Evolutionary conservation across 2,113 vertebrate genomes (phyloP), one percentile per base, ranked within the genome.

Genomic region (Camelus dromedarius): DNA sequence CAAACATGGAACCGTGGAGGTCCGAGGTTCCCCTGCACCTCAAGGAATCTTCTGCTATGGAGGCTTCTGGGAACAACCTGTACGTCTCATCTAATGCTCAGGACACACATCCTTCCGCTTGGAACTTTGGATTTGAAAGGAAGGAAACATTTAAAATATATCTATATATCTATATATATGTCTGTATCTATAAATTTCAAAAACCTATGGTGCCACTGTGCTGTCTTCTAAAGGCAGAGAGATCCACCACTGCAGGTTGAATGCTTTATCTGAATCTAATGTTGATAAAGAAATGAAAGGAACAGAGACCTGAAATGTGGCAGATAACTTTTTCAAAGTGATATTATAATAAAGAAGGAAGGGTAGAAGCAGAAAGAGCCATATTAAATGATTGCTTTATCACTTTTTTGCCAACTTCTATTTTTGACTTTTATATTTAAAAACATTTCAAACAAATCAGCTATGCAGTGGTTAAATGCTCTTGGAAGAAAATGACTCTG

Each of bases 381-480:
- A 2, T 75, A 58, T 52, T 89, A 80, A 92, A 73, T 73, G 35
- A 70, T 22, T 66, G 30, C 20, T 92, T 94, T 46, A 82, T 88
- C 11, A 52, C 6, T 85, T 70, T 80, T 77, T 70, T 42, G 15
- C 35, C 19, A 83, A 82, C 2, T 42, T 13, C 32, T 66, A 42
- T 24, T 19, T 2, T 93, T 84, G 64, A 76, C 85, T 96, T 96
- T 66, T 3, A 54, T 85, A 38, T 5, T 54, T 75, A 76, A 58
- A 52, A 89, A 73, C 30, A 87, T 93, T 97, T 86, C 8, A 85
- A 92, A 96, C 79, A 89, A 83, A 72, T 91, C 38, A 92, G 35
- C 24, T 87, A 14, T 70, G 13, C 19, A 8, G 14, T 66, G 42
- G 62, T 77, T 88, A 58, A 95, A 82, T 89, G 28, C 20, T 96